Percentiles rank a stretch among this genome's conserved stretches.
Conservation (phyloP, 2,888 invertebrate species). For the Sarcophaga rosellei region DNA sequence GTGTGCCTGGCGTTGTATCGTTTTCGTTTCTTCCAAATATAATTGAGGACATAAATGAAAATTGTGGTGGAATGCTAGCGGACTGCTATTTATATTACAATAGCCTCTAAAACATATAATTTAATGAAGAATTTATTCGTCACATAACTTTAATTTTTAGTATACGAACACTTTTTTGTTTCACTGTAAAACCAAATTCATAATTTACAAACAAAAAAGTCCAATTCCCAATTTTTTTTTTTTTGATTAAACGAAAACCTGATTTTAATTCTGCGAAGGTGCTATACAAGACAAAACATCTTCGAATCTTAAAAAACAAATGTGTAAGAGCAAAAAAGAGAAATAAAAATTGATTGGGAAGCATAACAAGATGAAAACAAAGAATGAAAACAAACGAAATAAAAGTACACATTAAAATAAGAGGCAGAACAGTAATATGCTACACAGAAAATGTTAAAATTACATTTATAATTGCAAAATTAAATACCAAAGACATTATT, state of each 20-base stretch:
- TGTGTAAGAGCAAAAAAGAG: slow-evolving; percentile 27
- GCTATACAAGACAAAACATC: background rate
- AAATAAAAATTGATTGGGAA: slow-evolving; percentile 10
- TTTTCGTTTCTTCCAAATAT: no score
- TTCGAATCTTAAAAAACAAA: slow-evolving; percentile 9
- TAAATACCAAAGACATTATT: no score
- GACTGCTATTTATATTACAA: no score
- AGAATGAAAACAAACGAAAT: slow-evolving; percentile 23
- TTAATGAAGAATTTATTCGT: no score
- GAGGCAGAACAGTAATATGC: background rate
- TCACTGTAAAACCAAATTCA: slow-evolving; percentile 7
- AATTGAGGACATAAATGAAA: no score
- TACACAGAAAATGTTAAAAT: slow-evolving; percentile 1
- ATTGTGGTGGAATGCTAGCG: no score
- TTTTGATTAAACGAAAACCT: slow-evolving; percentile 39
- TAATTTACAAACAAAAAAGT: background rate
- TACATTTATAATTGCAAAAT: background rate
- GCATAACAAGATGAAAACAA: slow-evolving; percentile 46
- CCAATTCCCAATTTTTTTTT: background rate
- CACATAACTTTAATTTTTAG: no score
- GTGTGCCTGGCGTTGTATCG: no score
- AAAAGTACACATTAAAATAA: background rate
- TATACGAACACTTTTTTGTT: background rate
- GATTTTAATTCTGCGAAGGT: slow-evolving; percentile 35
- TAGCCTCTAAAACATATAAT: no score